Conservation (phyloP, 2,888 invertebrate species). For the Eilema griseolum region DNA sequence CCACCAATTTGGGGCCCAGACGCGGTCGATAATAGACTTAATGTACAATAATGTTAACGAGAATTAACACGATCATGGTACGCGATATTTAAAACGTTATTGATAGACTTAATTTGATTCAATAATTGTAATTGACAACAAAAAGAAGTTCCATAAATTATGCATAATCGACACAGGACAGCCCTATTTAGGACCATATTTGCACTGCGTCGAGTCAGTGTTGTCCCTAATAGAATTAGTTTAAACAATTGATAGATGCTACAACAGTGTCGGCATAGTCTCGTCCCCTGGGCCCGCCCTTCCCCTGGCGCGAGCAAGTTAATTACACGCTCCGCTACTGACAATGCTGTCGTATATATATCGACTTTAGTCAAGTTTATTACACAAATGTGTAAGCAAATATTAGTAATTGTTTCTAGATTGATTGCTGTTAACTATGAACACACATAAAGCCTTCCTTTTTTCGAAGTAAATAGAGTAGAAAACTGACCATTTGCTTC, state of each 20-base stretch:
- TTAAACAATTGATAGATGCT: constrained; percentile 45
- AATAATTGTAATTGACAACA: not conserved
- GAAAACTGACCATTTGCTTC: too few relatives aligned
- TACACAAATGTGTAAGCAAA: not conserved
- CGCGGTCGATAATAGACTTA: too few relatives aligned
- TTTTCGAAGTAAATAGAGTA: too few relatives aligned
- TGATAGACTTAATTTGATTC: not conserved
- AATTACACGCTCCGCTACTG: constrained; percentile 58
- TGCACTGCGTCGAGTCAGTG: constrained; percentile 4
- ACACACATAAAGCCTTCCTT: not conserved
- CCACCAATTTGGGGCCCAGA: too few relatives aligned
- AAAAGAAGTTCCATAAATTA: not conserved
- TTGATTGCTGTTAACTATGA: not conserved
- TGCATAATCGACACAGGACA: constrained; percentile 4
- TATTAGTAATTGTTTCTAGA: not conserved
- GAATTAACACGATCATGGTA: too few relatives aligned
- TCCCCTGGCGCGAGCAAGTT: constrained; percentile 40
- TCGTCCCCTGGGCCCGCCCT: constrained; percentile 22
- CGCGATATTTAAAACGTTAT: too few relatives aligned
- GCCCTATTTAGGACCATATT: constrained; percentile 12
- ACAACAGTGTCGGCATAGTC: constrained; percentile 15
- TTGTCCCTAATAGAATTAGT: constrained; percentile 39
- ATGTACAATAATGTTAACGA: too few relatives aligned
- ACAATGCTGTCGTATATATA: constrained; percentile 55
- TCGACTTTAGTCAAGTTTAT: constrained; percentile 29